A percentile compares a stretch with the other conserved stretches of the same genome.
Evolutionary conservation across 2,888 invertebrate genomes (phyloP).

Genomic region (Gasteruption jaculator): DNA sequence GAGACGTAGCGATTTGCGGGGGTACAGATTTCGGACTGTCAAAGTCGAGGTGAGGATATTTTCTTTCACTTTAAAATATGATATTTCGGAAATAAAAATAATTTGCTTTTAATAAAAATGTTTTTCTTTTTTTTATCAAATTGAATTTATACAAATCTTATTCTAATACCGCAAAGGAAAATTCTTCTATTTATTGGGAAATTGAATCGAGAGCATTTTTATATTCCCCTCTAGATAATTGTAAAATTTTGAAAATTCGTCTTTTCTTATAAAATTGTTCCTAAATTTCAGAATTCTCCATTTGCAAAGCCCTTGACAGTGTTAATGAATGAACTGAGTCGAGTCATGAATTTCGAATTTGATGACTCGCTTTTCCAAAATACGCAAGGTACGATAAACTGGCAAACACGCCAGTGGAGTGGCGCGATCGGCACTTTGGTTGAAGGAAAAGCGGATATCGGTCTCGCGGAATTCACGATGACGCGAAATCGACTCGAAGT

Average conservation of each 20-base stretch:
- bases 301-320: not conserved
- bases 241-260: conserved; percentile 2
- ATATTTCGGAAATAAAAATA: not conserved
- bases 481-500: conserved; percentile 8
- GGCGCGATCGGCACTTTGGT: conserved; percentile 27
- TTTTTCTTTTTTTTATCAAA: not conserved
- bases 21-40: conserved; percentile 21
- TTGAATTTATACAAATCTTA: not conserved
- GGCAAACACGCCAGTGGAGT: conserved; percentile 22
- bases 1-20: conserved; percentile 25
- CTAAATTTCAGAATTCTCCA: not conserved
- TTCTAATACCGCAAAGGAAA: no score
- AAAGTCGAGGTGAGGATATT: conserved; percentile 30
- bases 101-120: not conserved
- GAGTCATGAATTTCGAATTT: conserved; percentile 26
- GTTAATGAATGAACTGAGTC: not conserved
- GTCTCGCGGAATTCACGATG: conserved; percentile 23
- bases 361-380: conserved; percentile 7
- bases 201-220: not conserved
- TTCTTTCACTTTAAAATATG: no score
- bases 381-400: conserved; percentile 23
- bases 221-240: not conserved
- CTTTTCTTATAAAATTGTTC: no score
- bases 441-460: conserved; percentile 25
- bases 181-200: not conserved